Base-by-base conservation (phyloP, 2,888 invertebrate species). In the Trichopoda pennipes region DNA sequence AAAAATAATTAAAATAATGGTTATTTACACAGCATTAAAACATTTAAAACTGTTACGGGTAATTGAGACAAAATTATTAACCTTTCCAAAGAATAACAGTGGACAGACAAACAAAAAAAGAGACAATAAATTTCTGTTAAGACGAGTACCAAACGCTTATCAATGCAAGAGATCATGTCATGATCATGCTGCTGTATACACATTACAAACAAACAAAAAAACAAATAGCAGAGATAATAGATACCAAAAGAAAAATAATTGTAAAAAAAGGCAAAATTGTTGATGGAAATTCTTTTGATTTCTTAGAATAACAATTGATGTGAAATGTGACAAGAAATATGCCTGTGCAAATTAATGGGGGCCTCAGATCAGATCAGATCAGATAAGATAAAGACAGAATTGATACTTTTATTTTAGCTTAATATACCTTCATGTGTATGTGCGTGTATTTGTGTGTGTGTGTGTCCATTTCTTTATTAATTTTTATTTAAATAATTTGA, bases 131-230 rank as follows among this genome's bases (percentile, higher is more conserved):
- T 17, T 55, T 53, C 10, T 47, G 0, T 32, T 58, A 60, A 16
- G 17, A 49, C 19, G 21, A 17, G 8, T 70, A 35, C 4, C 28
- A 12, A 14, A 32, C 32, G 12, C 64, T 77, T 77, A 77, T 56
- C 55, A 56, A n/a, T 17, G 32, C 38, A 56, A 70, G 44, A 51
- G 69, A 70, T 75, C 74, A 55, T 80, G 80, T 70, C 44, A 14
- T 56, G 38, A 38, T 28, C 28, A 28, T 28, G 58, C 55, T 70
- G 77, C n/a, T 70, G 55, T 16, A 44, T 56, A 64, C 63, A 64
- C 49, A 64, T 61, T 51, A 38, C 12, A 17, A 49, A n/a, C n/a
- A n/a, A 19, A 49, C n/a, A 47, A 44, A 14, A 16, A 51, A 23
- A 19, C 42, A 69, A 28, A 58, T n/a, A 55, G 38, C 51, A 8